Evolutionary conservation across 2,113 vertebrate species (phyloP).

Genomic region (Anser brachyrhynchus): DNA sequence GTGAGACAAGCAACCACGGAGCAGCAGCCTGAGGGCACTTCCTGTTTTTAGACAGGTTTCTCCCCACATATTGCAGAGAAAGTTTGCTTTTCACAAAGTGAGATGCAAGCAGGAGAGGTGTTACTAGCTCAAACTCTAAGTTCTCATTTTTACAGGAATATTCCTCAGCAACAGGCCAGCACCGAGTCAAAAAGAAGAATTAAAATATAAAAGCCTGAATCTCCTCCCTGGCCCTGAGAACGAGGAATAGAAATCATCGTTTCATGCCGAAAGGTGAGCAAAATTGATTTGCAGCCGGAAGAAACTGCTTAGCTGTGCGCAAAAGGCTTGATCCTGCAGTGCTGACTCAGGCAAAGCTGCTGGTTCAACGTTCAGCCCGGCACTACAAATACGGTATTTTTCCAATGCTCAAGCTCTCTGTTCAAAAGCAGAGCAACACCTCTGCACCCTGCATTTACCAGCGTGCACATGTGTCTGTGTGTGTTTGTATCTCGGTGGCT

Average conservation of each 20-base stretch:
- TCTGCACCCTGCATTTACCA: neutral
- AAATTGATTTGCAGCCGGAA: conserved; percentile 1
- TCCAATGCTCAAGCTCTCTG: neutral
- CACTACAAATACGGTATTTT: neutral
- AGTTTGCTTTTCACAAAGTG: neutral
- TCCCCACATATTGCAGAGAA: conserved; percentile 21
- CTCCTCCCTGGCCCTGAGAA: neutral
- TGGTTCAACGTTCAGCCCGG: neutral
- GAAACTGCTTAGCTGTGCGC: conserved; percentile 21
- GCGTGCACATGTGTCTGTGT: rapidly evolving
- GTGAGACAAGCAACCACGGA: neutral
- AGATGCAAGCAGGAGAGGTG: conserved; percentile 36
- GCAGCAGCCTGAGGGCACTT: conserved; percentile 34
- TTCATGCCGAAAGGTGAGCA: neutral
- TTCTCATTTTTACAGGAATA: neutral
- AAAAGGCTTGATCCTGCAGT: neutral
- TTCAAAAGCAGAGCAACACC: neutral
- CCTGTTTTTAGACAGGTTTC: conserved; percentile 53
- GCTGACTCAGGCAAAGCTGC: conserved; percentile 10
- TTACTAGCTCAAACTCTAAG: conserved; percentile 41
- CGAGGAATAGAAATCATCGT: neutral
- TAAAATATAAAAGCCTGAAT: neutral
- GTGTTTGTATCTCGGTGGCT: rapidly evolving
- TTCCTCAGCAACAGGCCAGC: conserved; percentile 28
- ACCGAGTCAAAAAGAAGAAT: neutral